Percentiles rank a stretch among this genome's conserved stretches.
phyloP scores from a whole-genome alignment of 2,888 invertebrate species.

The Tipula unca region DNA sequence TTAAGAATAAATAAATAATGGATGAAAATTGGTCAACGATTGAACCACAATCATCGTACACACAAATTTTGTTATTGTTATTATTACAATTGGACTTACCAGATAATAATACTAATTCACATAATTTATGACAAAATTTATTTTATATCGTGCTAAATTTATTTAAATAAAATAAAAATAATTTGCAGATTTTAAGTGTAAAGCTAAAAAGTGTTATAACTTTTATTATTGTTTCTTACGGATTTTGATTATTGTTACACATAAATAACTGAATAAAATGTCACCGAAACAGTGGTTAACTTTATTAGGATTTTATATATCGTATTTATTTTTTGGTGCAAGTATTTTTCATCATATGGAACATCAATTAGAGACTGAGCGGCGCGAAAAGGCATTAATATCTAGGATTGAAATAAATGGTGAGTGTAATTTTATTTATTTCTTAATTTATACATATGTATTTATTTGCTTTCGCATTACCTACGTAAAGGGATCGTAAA shows the following conservation, averaged over 20 bases:
- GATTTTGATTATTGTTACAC: background rate
- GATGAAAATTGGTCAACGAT: background rate
- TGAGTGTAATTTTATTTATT: constrained; percentile 42
- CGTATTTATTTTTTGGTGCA: constrained; percentile 74
- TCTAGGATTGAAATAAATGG: constrained; percentile 63
- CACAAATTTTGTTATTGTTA: constrained; percentile 18
- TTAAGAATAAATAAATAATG: background rate
- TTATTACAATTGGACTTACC: constrained; percentile 21
- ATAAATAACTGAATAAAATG: constrained; percentile 45
- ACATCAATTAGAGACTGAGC: constrained; percentile 57
- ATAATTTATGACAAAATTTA: background rate
- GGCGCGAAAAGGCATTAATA: constrained; percentile 49
- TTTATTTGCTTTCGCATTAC: too few species aligned
- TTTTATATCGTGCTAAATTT: background rate
- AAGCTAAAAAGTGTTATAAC: background rate
- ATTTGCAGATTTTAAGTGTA: background rate
- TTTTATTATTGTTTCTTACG: background rate
- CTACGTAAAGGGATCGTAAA: too few species aligned
- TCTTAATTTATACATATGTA: too few species aligned
- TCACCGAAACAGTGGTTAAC: constrained; percentile 72
- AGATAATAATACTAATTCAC: background rate
- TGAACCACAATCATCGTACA: background rate
- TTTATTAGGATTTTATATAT: constrained; percentile 63
- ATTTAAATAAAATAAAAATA: background rate
- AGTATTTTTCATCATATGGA: constrained; percentile 78